Evolutionary conservation across 2,888 invertebrate species (phyloP).

Genomic region (Watsonalla binaria): DNA sequence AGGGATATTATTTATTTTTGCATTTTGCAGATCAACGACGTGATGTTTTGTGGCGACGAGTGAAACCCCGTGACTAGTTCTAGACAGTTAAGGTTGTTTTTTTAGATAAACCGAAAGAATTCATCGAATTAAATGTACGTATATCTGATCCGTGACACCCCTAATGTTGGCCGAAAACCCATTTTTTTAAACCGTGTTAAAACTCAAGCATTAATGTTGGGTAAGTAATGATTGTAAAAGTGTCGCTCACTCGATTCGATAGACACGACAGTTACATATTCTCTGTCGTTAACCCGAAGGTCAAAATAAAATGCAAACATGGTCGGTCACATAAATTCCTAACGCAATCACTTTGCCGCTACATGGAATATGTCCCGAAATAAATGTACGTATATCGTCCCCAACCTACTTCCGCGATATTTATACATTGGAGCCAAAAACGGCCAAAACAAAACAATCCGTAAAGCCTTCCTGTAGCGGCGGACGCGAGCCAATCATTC

Average conservation of each 20-base stretch:
- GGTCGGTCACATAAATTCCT: neutral
- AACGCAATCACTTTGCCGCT: neutral
- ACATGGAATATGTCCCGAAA: neutral
- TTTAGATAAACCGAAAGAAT: too few species aligned
- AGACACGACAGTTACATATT: neutral
- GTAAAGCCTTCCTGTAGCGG: constrained; percentile 50
- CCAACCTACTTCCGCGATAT: constrained; percentile 2
- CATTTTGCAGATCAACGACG: too few species aligned
- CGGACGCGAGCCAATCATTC: constrained; percentile 68
- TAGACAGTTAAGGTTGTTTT: too few species aligned
- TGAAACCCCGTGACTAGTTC: too few species aligned
- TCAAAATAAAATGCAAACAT: neutral
- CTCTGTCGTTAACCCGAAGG: neutral
- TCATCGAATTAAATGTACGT: too few species aligned
- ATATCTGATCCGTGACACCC: too few species aligned
- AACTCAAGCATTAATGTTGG: neutral
- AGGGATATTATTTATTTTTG: too few species aligned
- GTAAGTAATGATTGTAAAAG: neutral
- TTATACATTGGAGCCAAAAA: constrained; percentile 16
- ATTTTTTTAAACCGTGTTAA: too few species aligned
- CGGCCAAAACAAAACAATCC: constrained; percentile 51
- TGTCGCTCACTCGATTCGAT: neutral
- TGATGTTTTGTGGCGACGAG: too few species aligned
- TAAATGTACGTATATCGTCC: constrained; percentile 1
- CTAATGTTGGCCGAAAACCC: too few species aligned